Base-by-base conservation (phyloP, 2,888 invertebrate genomes). In the Erebia epiphron region DNA sequence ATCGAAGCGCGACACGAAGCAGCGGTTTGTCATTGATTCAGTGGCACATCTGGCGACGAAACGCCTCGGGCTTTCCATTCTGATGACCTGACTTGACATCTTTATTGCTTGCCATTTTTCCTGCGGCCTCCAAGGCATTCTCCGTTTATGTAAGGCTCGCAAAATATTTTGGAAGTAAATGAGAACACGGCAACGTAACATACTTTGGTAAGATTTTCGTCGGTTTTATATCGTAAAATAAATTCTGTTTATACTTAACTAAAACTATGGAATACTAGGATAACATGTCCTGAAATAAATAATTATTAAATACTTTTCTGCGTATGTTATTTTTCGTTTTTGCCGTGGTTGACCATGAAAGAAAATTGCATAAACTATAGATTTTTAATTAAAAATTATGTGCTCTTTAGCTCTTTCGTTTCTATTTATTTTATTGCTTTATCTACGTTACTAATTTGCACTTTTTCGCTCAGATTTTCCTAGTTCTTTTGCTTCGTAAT, bases 51-150 rank as follows among this genome's bases (percentile, higher is more conserved):
- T 92, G 92, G 92, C 90, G 89, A 88, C 88, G 87, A 89, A 91
- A 91, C 88, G 92, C 92, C 88, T 85, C 88, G 85, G 87, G 92
- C 90, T 89, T 91, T 90, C 88, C 88, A 87, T 90, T 89, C 90
- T 92, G 92, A 93, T 92, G 93, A 92, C 93, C 92, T 92, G 91
- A 92, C 92, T 91, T 92, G 93, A 92, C 92, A 92, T 92, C 92
- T 92, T 93, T 93, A 92, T 92, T 91, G 90, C 91, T 81, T 80
- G 83, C 90, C 88, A 93, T 92, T 92, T 91, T 91, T 91, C 82
- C 85, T 83, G 81, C 78, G 87, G 88, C 91, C 92, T 91, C 91
- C 78, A 79, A 92, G 91, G 90, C 89, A 87, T 89, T 87, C 85
- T 77, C 79, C 82, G 84, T 81, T 88, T 86, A 83, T 86, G 83